These are phyloP conservation scores for Junonia oenone DNA, from an alignment of 2,888 invertebrate species.

Conservation along the genomic window DNA sequence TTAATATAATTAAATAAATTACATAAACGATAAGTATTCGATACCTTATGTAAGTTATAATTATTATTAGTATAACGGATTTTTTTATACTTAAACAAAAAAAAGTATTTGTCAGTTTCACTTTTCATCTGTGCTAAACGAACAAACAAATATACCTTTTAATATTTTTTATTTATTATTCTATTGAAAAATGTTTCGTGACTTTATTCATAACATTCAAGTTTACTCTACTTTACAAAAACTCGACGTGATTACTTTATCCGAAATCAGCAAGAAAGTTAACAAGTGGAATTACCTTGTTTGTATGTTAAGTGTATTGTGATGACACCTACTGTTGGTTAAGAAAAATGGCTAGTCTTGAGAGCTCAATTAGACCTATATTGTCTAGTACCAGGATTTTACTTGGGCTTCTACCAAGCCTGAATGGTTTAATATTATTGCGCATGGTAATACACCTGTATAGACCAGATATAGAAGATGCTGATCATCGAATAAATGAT, in stretches of 20 bases:
- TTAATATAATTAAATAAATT: no score
- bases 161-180: neutral
- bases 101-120: no score
- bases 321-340: neutral
- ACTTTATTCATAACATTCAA: neutral
- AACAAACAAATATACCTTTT: neutral
- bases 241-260: slow-evolving; percentile 35
- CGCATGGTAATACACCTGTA: slow-evolving; percentile 82
- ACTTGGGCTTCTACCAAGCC: slow-evolving; percentile 82
- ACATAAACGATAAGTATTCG: no score
- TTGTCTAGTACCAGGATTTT: slow-evolving; percentile 83
- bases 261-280: slow-evolving; percentile 38
- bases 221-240: slow-evolving; percentile 41
- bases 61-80: no score
- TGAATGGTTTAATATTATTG: slow-evolving; percentile 82
- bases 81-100: no score
- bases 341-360: slow-evolving; percentile 45
- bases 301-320: neutral
- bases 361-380: slow-evolving; percentile 50
- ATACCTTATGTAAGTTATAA: no score
- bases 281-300: neutral
- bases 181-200: neutral
- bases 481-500: slow-evolving; percentile 80
- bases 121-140: no score
- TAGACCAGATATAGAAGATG: slow-evolving; percentile 86